phyloP scores from a whole-genome alignment of 2,797 vertebrate genomes.

The Parauchenoglanis punctatus region DNA sequence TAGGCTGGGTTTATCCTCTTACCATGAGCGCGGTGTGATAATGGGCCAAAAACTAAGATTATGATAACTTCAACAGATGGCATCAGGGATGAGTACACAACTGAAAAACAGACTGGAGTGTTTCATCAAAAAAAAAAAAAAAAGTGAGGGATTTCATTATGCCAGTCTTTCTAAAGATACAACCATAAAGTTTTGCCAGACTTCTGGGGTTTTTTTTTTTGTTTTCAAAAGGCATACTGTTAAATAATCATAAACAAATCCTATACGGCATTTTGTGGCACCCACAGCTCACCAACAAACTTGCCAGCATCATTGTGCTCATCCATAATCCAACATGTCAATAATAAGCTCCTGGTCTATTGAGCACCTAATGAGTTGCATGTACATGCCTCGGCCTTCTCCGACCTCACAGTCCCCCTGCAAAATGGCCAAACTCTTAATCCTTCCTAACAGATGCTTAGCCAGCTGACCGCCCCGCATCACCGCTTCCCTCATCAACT shows the following conservation, averaged over 20 bases:
- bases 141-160: constrained; percentile 1
- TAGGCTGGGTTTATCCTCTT: constrained; percentile 23
- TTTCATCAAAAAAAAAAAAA: constrained; percentile 23
- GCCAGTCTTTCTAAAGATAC: not conserved
- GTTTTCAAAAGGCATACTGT: not conserved
- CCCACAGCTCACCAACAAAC: constrained; percentile 48
- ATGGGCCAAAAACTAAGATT: constrained; percentile 38
- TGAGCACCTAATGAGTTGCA: constrained; percentile 21
- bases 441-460: constrained; percentile 20
- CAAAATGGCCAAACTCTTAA: constrained; percentile 5
- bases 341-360: not conserved
- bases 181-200: not conserved
- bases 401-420: constrained; percentile 15
- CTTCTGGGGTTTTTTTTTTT: too few species aligned
- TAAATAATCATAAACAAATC: constrained; percentile 14
- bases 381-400: constrained; percentile 7
- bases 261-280: constrained; percentile 52
- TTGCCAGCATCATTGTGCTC: constrained; percentile 21
- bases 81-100: constrained; percentile 32
- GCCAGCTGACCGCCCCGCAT: constrained; percentile 25
- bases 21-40: constrained; percentile 13
- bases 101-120: constrained; percentile 24
- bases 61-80: constrained; percentile 45
- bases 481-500: not conserved
- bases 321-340: constrained; percentile 5